These are phyloP conservation scores for Hyles lineata DNA, from an alignment of 2,888 invertebrate genomes.

Conservation along the genomic window DNA sequence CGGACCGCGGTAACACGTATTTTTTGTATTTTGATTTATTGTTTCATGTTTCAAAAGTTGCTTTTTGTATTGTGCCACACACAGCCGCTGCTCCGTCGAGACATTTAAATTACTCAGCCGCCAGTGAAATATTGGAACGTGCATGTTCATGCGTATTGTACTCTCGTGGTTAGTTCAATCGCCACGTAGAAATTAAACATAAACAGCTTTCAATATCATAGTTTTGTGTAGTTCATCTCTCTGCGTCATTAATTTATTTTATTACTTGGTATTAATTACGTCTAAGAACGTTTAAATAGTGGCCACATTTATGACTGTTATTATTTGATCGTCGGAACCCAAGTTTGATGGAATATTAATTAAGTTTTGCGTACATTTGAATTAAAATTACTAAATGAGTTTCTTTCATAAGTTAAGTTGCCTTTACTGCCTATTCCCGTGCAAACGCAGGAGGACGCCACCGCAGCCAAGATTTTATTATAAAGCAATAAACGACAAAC, in stretches of 20 bases:
- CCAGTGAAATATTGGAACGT: slow-evolving; percentile 36
- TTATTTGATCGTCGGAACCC: slow-evolving; percentile 11
- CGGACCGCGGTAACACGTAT: slow-evolving; percentile 77
- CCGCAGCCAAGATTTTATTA: slow-evolving; percentile 57
- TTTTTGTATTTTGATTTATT: slow-evolving; percentile 82
- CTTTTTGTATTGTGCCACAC: slow-evolving; percentile 78
- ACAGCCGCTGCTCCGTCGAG: slow-evolving; percentile 58
- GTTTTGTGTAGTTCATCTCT: slow-evolving; percentile 11
- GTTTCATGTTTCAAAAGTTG: slow-evolving; percentile 78
- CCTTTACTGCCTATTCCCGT: background rate
- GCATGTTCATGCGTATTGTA: slow-evolving; percentile 8
- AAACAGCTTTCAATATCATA: slow-evolving; percentile 15
- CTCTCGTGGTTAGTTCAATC: background rate
- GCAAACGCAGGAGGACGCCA: slow-evolving; percentile 37
- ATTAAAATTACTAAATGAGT: slow-evolving; percentile 3
- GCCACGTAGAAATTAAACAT: slow-evolving; percentile 1
- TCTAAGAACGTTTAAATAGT: slow-evolving; percentile 7
- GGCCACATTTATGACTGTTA: slow-evolving; percentile 13
- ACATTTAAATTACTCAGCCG: slow-evolving; percentile 60
- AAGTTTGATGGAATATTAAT: slow-evolving; percentile 22
- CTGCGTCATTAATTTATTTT: slow-evolving; percentile 17
- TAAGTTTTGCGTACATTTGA: slow-evolving; percentile 17
- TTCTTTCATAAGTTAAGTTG: slow-evolving; percentile 27
- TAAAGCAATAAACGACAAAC: slow-evolving; percentile 64
- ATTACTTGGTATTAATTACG: slow-evolving; percentile 23